A percentile compares a stretch with the other conserved stretches of the same genome.
phyloP scores from a whole-genome alignment of 2,888 invertebrate species.

The Amiota communis region DNA sequence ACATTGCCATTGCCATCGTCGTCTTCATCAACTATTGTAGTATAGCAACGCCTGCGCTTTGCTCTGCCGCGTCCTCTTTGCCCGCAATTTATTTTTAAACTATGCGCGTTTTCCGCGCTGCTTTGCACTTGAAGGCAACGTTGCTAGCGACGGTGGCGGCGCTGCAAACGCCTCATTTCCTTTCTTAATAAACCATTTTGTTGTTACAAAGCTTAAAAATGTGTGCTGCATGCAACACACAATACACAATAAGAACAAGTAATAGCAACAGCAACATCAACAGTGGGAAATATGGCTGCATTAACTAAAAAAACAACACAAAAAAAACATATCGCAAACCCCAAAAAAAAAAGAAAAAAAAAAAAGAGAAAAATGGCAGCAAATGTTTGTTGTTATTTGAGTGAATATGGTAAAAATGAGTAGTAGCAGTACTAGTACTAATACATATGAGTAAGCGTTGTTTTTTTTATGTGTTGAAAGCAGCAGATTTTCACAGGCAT shows the following conservation, averaged over 20 bases:
- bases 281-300: neutral
- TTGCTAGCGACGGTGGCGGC: neutral
- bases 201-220: constrained; percentile 47
- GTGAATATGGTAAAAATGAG: neutral
- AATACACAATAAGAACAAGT: constrained; percentile 1
- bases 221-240: constrained; percentile 25
- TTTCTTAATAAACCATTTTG: constrained; percentile 56
- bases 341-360: constrained; percentile 22
- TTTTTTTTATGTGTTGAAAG: constrained; percentile 49
- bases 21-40: too few species aligned
- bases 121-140: too few species aligned
- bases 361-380: constrained; percentile 23
- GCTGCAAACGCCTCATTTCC: constrained; percentile 42
- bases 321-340: constrained; percentile 15
- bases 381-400: neutral
- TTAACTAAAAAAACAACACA: neutral
- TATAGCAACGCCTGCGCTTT: neutral
- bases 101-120: too few species aligned
- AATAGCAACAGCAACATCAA: neutral
- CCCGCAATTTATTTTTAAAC: neutral
- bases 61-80: neutral
- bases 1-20: neutral
- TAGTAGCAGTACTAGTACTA: neutral
- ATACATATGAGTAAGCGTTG: constrained; percentile 34
- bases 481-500: constrained; percentile 48